A percentile compares a stretch with the other conserved stretches of the same genome.
Evolutionary conservation across 1,140 invertebrate species (phyloP).

Genomic region (Ceratina japonica): DNA sequence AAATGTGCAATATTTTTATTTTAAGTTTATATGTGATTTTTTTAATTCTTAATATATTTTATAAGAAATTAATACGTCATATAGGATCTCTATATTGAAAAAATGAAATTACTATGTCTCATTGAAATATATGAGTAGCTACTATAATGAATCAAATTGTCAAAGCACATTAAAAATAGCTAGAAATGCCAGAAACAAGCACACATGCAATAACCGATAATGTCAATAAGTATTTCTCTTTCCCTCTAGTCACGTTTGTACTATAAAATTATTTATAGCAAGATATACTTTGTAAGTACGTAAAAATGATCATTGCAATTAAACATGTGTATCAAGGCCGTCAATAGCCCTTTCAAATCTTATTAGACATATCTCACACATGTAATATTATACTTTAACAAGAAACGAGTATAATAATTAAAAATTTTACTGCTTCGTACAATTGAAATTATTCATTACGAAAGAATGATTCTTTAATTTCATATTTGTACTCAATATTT

Average conservation of each 20-base stretch:
- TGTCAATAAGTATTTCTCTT: conserved; percentile 56
- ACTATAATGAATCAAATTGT: conserved; percentile 8
- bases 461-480: neutral
- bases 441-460: neutral
- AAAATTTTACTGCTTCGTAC: neutral
- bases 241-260: conserved; percentile 63
- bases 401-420: neutral
- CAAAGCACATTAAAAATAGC: neutral
- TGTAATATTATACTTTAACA: too few species aligned
- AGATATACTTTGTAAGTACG: conserved; percentile 25
- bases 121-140: conserved; percentile 1
- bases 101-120: conserved; percentile 28
- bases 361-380: too few species aligned
- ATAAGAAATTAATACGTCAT: conserved; percentile 2
- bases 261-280: conserved; percentile 57
- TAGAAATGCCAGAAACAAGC: conserved; percentile 3
- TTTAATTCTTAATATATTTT: conserved; percentile 10
- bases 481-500: conserved; percentile 28
- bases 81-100: conserved; percentile 4
- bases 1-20: conserved; percentile 60
- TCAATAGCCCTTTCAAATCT: neutral
- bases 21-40: conserved; percentile 51
- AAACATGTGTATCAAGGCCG: neutral
- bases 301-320: conserved; percentile 18
- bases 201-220: conserved; percentile 49